Base-by-base conservation (phyloP, 2,888 invertebrate genomes). In the Himalopsyche japonica region DNA sequence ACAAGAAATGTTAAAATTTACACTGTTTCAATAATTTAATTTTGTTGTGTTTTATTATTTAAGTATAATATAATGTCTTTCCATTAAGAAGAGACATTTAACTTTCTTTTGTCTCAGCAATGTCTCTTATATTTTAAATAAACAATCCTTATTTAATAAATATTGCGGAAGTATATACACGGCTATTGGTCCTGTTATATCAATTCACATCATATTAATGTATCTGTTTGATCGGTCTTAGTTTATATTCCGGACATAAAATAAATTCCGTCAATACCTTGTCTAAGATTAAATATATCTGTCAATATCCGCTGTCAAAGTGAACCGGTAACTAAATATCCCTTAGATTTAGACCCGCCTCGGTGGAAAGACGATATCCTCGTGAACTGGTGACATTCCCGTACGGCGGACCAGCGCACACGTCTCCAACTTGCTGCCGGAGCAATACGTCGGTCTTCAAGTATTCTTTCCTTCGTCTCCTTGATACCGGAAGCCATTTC, bases 311-410 rank as follows among this genome's bases (percentile, higher is more conserved):
- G 70, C 70, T 70, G 70, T 70, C 70, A 70, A 70, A 70, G 70
- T 27, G 27, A 70, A 30, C 70, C 27, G 12, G 70, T 70, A 70
- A 70, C 70, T 30, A 30, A 70, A 70, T 70, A 24, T 70, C 12
- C 7, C 27, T 70, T 70, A 70, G 70, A 70, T 70, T 70, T 70
- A 70, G 70, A 70, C 70, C 86, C 86, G 85, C 83, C 84, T 82
- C 37, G 79, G 32, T 34, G 78, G 86, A 64, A 86, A 86, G 78
- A 10, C 77, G 84, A 86, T 83, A 86, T 70, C 79, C 80, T 84
- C 82, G 86, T 82, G 85, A 85, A 85, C 86, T 79, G 76, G 70
- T 30, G 70, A 27, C 70, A 70, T 70, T 70, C 70, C 30, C 27
- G 3, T 27, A 70, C 70, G 70, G 70, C 70, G 27, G 70, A 70